Conservation (phyloP, 2,113 vertebrate genomes). For the Turnix velox region DNA sequence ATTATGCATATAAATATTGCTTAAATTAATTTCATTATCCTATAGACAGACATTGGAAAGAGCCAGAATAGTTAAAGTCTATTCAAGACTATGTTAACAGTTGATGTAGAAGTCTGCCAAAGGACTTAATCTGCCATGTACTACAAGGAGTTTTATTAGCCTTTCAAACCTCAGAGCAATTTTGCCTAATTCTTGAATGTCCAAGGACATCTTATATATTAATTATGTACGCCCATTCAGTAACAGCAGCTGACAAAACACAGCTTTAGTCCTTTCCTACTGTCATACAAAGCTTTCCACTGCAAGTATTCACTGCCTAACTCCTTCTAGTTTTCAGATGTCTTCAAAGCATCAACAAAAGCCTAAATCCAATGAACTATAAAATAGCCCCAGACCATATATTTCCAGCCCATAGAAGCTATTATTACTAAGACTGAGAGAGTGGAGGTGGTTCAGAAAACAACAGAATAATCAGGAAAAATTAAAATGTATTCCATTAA, state of each 20-base stretch:
- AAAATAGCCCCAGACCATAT: neutral
- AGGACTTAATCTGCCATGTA: neutral
- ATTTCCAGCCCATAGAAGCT: neutral
- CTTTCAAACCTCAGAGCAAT: neutral
- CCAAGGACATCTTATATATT: neutral
- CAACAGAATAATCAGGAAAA: neutral
- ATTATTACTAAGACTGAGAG: neutral
- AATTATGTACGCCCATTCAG: neutral
- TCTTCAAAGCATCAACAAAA: constrained; percentile 1
- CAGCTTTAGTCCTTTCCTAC: neutral
- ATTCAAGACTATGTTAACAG: neutral
- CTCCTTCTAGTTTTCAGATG: neutral
- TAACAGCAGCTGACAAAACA: neutral
- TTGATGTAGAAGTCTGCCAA: neutral
- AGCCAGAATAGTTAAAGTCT: neutral
- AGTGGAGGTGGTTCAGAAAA: neutral
- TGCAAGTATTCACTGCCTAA: neutral
- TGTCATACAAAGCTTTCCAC: neutral
- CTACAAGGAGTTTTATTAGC: neutral
- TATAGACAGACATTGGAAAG: neutral
- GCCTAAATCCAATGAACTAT: neutral
- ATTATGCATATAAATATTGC: neutral
- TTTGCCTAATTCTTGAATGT: neutral
- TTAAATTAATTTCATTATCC: neutral
- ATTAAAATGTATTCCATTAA: neutral